These are phyloP conservation scores for Kradibia gibbosae DNA, from an alignment of 1,140 invertebrate species.

Conservation along the genomic window DNA sequence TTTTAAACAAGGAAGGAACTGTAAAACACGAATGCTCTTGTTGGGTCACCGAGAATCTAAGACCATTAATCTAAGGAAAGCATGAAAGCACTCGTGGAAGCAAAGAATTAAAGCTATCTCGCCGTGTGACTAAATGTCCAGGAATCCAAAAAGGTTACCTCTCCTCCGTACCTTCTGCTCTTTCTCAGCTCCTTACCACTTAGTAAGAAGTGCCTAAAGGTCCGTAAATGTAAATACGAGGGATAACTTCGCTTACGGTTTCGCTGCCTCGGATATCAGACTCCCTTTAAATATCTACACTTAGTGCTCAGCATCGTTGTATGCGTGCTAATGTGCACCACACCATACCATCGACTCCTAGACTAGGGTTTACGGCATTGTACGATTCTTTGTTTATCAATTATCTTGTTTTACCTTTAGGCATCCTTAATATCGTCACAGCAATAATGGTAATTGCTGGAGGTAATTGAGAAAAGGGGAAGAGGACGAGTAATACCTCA, in stretches of 20 bases:
- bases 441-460: neutral
- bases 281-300: slow-evolving; percentile 1
- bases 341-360: too few relatives aligned
- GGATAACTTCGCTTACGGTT: neutral
- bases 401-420: too few relatives aligned
- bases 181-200: neutral
- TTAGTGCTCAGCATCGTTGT: neutral
- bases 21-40: too few relatives aligned
- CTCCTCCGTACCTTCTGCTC: neutral
- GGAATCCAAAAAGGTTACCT: slow-evolving; percentile 19
- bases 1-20: too few relatives aligned
- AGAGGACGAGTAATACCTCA: neutral
- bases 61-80: neutral
- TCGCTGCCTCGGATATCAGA: neutral
- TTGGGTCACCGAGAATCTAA: neutral
- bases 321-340: neutral
- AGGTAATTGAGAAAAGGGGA: neutral
- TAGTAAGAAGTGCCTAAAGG: neutral
- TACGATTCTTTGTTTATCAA: too few relatives aligned
- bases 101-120: slow-evolving; percentile 14
- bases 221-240: slow-evolving; percentile 3
- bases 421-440: neutral
- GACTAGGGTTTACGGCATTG: too few relatives aligned
- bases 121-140: slow-evolving; percentile 9
- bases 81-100: neutral